Evolutionary conservation across 1,140 invertebrate genomes (phyloP).

Genomic region (Choristoneura fumiferana): DNA sequence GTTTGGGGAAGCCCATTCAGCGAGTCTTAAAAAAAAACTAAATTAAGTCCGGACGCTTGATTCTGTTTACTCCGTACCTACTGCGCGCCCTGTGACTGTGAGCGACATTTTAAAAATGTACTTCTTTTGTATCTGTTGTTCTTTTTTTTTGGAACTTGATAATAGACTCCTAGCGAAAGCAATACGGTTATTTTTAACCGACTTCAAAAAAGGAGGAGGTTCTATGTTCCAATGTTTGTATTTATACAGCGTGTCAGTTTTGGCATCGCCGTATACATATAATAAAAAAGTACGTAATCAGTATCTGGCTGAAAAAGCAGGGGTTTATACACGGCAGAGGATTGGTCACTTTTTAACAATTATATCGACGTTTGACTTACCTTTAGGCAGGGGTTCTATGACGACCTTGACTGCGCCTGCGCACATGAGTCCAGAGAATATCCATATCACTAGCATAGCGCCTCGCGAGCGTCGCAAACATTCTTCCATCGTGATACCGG

Average conservation of each 20-base stretch:
- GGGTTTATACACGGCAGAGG: too few relatives aligned
- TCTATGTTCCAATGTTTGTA: too few relatives aligned
- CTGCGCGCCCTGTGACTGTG: conserved; percentile 51
- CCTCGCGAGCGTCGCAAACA: conserved; percentile 31
- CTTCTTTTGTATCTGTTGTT: conserved; percentile 40
- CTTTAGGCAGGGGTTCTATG: conserved; percentile 72
- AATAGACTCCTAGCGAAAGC: conserved; percentile 28
- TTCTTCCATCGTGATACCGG: conserved; percentile 48
- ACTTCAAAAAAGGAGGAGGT: too few relatives aligned
- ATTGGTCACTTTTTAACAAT: too few relatives aligned
- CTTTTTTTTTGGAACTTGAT: conserved; percentile 31
- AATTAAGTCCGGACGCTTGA: conserved; percentile 57
- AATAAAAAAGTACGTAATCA: too few relatives aligned
- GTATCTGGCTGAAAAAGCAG: too few relatives aligned
- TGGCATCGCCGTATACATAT: too few relatives aligned
- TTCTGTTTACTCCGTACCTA: conserved; percentile 61
- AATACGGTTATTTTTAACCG: background rate
- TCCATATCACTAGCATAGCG: conserved; percentile 56
- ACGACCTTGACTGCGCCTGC: conserved; percentile 64
- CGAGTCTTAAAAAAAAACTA: conserved; percentile 58
- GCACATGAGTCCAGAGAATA: conserved; percentile 46
- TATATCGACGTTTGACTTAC: conserved; percentile 40
- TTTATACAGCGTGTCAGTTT: too few relatives aligned
- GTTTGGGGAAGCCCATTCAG: conserved; percentile 34
- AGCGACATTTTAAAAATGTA: conserved; percentile 60